Percentiles rank a stretch among this genome's conserved stretches.
phyloP scores from a whole-genome alignment of 1,140 invertebrate species.

The Caenorhabditis brenneri region DNA sequence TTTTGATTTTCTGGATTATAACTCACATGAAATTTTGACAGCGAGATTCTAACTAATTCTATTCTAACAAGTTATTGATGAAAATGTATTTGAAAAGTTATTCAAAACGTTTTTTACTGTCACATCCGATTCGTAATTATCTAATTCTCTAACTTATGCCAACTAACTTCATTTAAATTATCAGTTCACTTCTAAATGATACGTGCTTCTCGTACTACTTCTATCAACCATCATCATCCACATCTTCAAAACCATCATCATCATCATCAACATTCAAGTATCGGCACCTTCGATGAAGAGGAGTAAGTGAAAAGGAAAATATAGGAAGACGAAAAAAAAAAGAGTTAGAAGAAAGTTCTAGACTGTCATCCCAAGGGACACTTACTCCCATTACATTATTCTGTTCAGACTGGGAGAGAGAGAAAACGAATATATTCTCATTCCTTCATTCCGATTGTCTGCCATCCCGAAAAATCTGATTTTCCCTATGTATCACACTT shows the following conservation, averaged over 20 bases:
- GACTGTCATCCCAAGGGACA: neutral
- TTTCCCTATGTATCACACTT: neutral
- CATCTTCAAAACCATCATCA: constrained; percentile 15
- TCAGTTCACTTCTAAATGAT: constrained; percentile 2
- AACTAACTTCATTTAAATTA: neutral
- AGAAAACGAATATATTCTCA: neutral
- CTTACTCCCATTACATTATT: constrained; percentile 41
- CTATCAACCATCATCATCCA: constrained; percentile 29
- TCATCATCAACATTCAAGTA: constrained; percentile 24
- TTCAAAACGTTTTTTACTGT: no score
- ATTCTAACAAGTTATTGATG: no score
- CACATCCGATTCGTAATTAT: no score
- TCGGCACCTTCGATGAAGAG: neutral
- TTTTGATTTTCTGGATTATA: no score
- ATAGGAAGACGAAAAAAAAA: neutral
- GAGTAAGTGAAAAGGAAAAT: constrained; percentile 14
- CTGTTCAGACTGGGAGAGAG: neutral
- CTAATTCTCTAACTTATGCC: neutral
- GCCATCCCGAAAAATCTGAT: neutral
- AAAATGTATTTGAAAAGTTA: neutral
- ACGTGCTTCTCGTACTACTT: constrained; percentile 26
- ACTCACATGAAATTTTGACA: no score
- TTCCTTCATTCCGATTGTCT: constrained; percentile 9
- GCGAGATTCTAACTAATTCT: no score
- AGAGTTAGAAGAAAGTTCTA: neutral